phyloP scores from a whole-genome alignment of 2,797 vertebrate species.

The Enteromius viviparus region DNA sequence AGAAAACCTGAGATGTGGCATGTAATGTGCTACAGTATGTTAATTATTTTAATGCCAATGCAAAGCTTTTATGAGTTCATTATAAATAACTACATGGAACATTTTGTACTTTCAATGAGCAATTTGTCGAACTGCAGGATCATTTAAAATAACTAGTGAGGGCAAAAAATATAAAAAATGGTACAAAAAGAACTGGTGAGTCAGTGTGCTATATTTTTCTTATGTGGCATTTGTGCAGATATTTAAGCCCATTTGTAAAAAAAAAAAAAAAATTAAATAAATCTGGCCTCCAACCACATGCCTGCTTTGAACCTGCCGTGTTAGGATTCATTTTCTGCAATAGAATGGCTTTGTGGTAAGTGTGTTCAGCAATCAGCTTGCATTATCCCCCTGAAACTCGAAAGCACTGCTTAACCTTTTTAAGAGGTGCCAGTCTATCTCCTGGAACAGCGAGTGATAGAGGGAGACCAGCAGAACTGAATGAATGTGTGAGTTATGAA shows the following conservation, averaged over 20 bases:
- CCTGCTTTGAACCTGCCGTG: constrained; percentile 19
- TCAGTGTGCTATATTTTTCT: not conserved
- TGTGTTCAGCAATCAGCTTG: constrained; percentile 42
- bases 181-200: not conserved
- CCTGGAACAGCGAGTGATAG: constrained; percentile 9
- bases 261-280: constrained; percentile 9
- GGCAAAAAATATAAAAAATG: not conserved
- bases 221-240: not conserved
- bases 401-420: constrained; percentile 46
- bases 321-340: constrained; percentile 31
- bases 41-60: not conserved
- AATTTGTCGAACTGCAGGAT: not conserved
- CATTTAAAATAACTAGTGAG: not conserved
- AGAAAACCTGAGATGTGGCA: not conserved
- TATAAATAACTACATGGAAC: not conserved
- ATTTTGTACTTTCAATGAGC: constrained; percentile 13
- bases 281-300: not conserved
- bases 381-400: constrained; percentile 36
- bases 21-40: not conserved
- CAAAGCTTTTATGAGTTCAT: not conserved
- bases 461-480: constrained; percentile 17
- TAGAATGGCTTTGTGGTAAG: constrained; percentile 38
- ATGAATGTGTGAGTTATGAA: constrained; percentile 17
- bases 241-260: not conserved
- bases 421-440: constrained; percentile 38